Base-by-base conservation (phyloP, 2,113 vertebrate genomes). In the Madoqua kirkii region DNA sequence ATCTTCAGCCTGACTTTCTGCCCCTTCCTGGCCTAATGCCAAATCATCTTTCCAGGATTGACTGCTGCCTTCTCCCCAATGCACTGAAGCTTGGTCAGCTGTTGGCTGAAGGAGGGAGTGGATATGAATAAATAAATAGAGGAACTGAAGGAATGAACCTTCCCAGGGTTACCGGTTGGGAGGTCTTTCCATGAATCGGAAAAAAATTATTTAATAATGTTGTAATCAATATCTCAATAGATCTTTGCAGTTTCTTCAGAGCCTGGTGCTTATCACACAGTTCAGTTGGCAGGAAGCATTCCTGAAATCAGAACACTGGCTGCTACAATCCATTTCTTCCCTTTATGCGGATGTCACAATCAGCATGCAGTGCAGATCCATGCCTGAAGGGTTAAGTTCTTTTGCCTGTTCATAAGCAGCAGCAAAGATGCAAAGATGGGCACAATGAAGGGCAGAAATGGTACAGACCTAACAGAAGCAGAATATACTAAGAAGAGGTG, bases 1-100 rank as follows among this genome's bases (percentile, higher is more conserved):
- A 16, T 50, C 54, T 55, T 79, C 14, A 81, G 48, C 54, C 71
- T 82, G 43, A 60, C 27, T 59, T 82, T 64, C 40, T 48, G 23
- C 6, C 48, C 40, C 43, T 93, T 64, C 74, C 13, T 31, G 74
- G 43, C 59, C 12, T 6, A 13, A 23, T 8, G 43, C 25, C 60
- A 45, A 83, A 76, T 14, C 5, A 1, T 43, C 27, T 83, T 78
- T 36, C 50, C 36, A 21, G 45, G 45, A n/a, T 19, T 17, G 5
- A 10, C 27, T 2, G 29, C 33, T 27, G 25, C 48, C 5, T 31
- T 45, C 40, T 33, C 50, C 79, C n/a, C 33, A 29, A 10, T 0
- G 1, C 60, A 6, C 55, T 15, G 17, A 40, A 43, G n/a, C 43
- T 14, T 6, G 5, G 59, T 2, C 31, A 15, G 2, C 3, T 9